Base-by-base conservation (phyloP, 1,140 invertebrate species). In the Nylanderia fulva region DNA sequence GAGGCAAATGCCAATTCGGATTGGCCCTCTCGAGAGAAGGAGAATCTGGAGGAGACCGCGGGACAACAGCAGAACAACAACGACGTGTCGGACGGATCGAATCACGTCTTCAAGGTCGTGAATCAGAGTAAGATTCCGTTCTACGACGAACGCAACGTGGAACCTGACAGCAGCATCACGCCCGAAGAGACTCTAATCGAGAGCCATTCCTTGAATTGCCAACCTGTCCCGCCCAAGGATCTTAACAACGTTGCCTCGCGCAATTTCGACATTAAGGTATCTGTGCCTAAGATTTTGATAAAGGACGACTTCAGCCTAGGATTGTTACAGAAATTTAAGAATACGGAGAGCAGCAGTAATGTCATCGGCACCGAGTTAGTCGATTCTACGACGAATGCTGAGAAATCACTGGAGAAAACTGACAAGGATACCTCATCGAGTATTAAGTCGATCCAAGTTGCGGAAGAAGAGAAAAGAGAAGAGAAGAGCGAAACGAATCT, bases 1-100 rank as follows among this genome's bases (percentile, higher is more conserved):
- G 77, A 82, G 29, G 77, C 77, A 8, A 80, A 80, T 24, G 77
- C 77, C 6, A 82, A 82, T 33, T 56, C 77, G 8, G 77, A 82
- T 13, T 82, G 77, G 77, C 66, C 77, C 0, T 72, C 6, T 4
- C 21, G 24, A 52, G 66, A 71, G 8, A 72, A 82, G 7, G 52
- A 82, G 15, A 24, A 45, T 8, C 2, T 33, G 9, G 52, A 58
- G 8, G 52, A 71, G 27, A 1, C 33, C 8, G 24, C 33, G 11
- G 11, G 2, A 29, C 24, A 7, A 9, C 77, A 33, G 13, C 77
- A 72, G 6, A 52, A 80, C 13, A 80, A 80, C 13, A 80, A 72
- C n/a, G 66, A 80, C 1, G 45, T 13, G 18, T 18, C 45, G 3
- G 60, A 74, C 15, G 63, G 45, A 42, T 69, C 68, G 9, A 71